A percentile compares a stretch with the other conserved stretches of the same genome.
phyloP scores from a whole-genome alignment of 1,140 invertebrate species.

The Sarcophaga bullata region DNA sequence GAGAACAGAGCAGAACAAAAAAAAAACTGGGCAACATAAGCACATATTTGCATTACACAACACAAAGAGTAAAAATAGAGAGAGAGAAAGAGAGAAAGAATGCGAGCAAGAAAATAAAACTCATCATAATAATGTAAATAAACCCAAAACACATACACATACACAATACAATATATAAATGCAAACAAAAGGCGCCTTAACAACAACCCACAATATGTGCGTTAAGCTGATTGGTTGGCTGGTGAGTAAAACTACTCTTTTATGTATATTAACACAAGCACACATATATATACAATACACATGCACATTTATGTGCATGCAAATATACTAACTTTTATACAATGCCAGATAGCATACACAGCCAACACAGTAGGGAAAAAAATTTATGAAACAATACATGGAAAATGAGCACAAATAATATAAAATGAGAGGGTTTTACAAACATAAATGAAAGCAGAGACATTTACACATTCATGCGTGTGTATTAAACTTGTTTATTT shows the following conservation, averaged over 20 bases:
- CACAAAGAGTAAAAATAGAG: not conserved
- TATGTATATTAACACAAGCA: not conserved
- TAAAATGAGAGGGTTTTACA: not conserved
- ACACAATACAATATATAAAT: too few relatives aligned
- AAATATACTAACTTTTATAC: not conserved
- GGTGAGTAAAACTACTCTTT: conserved; percentile 24
- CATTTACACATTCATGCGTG: too few relatives aligned
- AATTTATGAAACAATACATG: conserved; percentile 34
- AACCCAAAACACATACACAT: too few relatives aligned
- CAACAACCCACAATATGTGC: conserved; percentile 50
- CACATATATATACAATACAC: not conserved
- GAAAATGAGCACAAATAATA: conserved; percentile 38
- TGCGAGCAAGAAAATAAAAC: not conserved
- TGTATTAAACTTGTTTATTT: too few relatives aligned
- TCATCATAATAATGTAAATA: not conserved
- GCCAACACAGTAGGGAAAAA: conserved; percentile 29
- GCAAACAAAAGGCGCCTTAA: not conserved
- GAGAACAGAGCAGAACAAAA: too few relatives aligned
- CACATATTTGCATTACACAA: not conserved
- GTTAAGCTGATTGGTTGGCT: conserved; percentile 63
- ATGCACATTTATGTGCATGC: not conserved
- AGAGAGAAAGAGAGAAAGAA: not conserved
- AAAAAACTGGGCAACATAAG: too few relatives aligned
- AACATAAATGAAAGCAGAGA: too few relatives aligned
- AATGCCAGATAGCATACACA: too few relatives aligned